Evolutionary conservation across 2,797 vertebrate genomes (phyloP).

Genomic region (Yasuhikotakia modesta): DNA sequence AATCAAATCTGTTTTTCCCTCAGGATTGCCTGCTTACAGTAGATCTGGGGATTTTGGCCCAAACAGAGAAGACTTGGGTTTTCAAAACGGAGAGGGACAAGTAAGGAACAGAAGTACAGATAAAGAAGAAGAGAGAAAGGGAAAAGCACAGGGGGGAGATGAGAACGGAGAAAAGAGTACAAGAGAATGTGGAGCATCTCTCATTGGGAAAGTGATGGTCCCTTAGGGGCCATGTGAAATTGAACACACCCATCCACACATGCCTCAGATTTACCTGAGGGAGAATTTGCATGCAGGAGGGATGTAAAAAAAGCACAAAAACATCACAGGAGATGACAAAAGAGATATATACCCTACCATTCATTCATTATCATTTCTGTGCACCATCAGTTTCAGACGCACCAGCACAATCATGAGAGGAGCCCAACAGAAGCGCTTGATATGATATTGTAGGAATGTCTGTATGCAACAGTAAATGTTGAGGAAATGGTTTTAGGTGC

Average conservation of each 20-base stretch:
- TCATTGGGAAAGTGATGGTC: slow-evolving; percentile 2
- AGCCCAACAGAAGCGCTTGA: neutral
- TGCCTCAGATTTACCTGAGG: neutral
- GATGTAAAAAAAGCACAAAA: slow-evolving; percentile 29
- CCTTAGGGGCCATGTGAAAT: slow-evolving; percentile 35
- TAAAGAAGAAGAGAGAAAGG: neutral
- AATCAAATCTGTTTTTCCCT: slow-evolving; percentile 37
- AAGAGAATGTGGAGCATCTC: slow-evolving; percentile 8
- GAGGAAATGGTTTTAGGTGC: neutral
- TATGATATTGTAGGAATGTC: neutral
- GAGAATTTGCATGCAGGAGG: slow-evolving; percentile 21
- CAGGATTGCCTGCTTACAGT: slow-evolving; percentile 17
- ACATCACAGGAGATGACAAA: neutral
- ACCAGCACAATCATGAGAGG: too few relatives aligned
- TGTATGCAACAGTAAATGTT: neutral
- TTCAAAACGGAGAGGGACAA: neutral
- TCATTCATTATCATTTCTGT: neutral
- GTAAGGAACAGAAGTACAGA: neutral
- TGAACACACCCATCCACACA: slow-evolving; percentile 21
- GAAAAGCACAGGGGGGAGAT: neutral
- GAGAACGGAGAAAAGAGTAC: neutral
- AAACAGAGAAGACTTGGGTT: slow-evolving; percentile 3
- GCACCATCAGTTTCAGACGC: neutral
- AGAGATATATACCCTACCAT: neutral
- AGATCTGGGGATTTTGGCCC: slow-evolving; percentile 20